phyloP scores from a whole-genome alignment of 2,113 vertebrate species.

The Pangasianodon hypophthalmus region DNA sequence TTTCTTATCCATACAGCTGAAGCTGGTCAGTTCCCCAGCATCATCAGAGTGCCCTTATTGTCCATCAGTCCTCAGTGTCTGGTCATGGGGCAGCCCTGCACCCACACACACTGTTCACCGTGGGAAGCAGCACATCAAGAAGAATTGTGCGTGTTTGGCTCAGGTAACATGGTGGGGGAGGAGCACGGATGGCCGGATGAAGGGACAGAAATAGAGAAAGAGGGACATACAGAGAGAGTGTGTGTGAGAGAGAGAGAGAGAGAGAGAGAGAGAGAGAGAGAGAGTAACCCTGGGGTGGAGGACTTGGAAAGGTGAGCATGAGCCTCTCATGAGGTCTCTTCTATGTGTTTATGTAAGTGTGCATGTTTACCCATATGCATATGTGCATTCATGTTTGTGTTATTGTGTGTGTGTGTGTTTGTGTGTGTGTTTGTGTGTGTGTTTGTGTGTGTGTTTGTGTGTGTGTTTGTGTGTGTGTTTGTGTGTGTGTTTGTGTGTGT shows the following conservation, averaged over 20 bases:
- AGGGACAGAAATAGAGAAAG: constrained; percentile 47
- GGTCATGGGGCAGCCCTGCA: constrained; percentile 55
- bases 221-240: constrained; percentile 54
- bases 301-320: constrained; percentile 42
- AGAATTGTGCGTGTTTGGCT: constrained; percentile 80
- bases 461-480: background rate
- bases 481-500: background rate
- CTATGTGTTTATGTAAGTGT: background rate
- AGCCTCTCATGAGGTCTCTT: constrained; percentile 54
- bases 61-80: constrained; percentile 41
- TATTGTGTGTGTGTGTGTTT: background rate
- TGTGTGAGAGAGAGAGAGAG: constrained; percentile 58
- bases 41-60: constrained; percentile 21
- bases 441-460: too few species aligned
- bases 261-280: constrained; percentile 37
- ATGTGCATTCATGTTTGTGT: constrained; percentile 1
- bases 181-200: constrained; percentile 53
- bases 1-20: background rate
- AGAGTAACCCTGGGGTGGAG: constrained; percentile 42
- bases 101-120: constrained; percentile 64
- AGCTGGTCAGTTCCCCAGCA: background rate
- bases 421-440: background rate
- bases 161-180: constrained; percentile 72
- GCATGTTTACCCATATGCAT: background rate
- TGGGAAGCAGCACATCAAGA: constrained; percentile 77